Percentiles rank a stretch among this genome's conserved stretches.
Evolutionary conservation across 2,888 invertebrate genomes (phyloP).

Genomic region (Laspeyria flexula): DNA sequence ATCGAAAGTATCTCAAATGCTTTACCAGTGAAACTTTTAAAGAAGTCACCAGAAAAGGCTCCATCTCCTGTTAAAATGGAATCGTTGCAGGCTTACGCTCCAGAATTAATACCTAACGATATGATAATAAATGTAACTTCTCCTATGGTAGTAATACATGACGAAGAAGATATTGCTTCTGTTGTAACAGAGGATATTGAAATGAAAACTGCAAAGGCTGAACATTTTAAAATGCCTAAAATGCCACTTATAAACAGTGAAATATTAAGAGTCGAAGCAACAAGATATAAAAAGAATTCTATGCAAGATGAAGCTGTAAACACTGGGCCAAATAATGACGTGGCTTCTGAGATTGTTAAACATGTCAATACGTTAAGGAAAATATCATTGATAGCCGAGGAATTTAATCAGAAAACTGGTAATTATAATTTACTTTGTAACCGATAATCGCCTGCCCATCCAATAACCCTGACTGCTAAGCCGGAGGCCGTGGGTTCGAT

Average conservation of each 20-base stretch:
- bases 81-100: slow-evolving; percentile 63
- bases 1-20: slow-evolving; percentile 74
- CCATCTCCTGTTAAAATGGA: slow-evolving; percentile 68
- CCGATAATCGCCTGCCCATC: too few species aligned
- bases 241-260: slow-evolving; percentile 76
- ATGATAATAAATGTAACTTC: slow-evolving; percentile 53
- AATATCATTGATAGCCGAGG: slow-evolving; percentile 81
- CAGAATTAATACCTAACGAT: slow-evolving; percentile 67
- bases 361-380: slow-evolving; percentile 72
- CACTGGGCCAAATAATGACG: slow-evolving; percentile 66
- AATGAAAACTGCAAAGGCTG: slow-evolving; percentile 29
- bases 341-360: slow-evolving; percentile 71
- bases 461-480: too few species aligned
- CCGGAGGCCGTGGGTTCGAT: too few species aligned
- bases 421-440: not conserved
- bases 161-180: slow-evolving; percentile 55
- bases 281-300: slow-evolving; percentile 44
- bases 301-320: slow-evolving; percentile 67
- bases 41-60: slow-evolving; percentile 54
- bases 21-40: slow-evolving; percentile 67
- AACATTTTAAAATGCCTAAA: slow-evolving; percentile 68
- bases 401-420: slow-evolving; percentile 82
- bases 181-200: slow-evolving; percentile 33
- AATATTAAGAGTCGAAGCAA: slow-evolving; percentile 55
- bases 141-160: slow-evolving; percentile 63